Evolutionary conservation across 2,113 vertebrate species (phyloP), one percentile per base, ranked within the genome.

Genomic region (Cryptotis parvus): DNA sequence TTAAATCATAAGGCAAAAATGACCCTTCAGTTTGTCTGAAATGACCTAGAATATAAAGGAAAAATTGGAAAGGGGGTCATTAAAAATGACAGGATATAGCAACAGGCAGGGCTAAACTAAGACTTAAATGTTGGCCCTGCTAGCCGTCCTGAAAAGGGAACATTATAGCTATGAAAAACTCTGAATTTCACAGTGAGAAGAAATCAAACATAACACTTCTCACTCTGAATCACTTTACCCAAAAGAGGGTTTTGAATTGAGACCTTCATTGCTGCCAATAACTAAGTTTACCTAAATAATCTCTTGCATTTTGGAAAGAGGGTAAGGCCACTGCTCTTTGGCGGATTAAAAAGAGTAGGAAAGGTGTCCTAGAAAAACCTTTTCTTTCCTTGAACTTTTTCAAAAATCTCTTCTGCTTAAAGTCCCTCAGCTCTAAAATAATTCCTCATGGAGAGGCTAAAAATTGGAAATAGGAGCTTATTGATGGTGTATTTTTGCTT

Each of bases 201-300:
- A 93, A 92, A 95, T 93, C 93, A 96, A 93, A 94, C 69, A 91
- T 86, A 91, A 45, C 91, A 94, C 89, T 94, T 95, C 88, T 90
- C 69, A 80, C 84, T 78, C 80, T 86, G 94, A 95, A 95, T 94
- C 81, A 92, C 94, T 96, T 95, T 76, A 72, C 85, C 92, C 92
- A 55, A 72, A 95, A 95, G 89, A 90, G 89, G 41, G 22, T 92
- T 95, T 96, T 97, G 92, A 96, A 95, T 84, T 87, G 94, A 91
- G 81, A 95, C 77, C 87, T 94, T 97, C 91, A 85, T 94, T 92
- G 91, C 94, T 94, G 92, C 94, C 94, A 95, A 94, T 93, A 95
- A 91, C 91, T 68, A 68, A 95, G 94, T 95, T 97, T 94, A 95
- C 94, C 91, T 95, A 93, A 96, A 96, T 93, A 95, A 96, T 96